These are phyloP conservation scores for Drosophila subobscura DNA, from an alignment of 1,140 invertebrate species.

Conservation along the genomic window DNA sequence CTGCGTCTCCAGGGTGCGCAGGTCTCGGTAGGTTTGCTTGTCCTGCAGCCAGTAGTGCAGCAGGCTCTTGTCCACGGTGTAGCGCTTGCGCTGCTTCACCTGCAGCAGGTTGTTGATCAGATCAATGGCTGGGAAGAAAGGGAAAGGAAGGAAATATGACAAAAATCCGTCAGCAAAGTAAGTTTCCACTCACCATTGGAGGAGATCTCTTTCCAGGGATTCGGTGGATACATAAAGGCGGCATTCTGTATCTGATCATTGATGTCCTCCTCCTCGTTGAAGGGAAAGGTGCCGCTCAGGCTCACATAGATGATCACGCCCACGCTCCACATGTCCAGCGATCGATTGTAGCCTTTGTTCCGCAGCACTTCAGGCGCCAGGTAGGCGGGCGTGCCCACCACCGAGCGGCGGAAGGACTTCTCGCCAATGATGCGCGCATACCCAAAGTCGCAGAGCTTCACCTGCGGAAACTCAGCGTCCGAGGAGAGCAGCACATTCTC, in stretches of 20 bases:
- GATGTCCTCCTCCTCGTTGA: constrained; percentile 99
- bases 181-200: constrained; percentile 89
- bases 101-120: constrained; percentile 98
- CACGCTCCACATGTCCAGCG: constrained; percentile 99
- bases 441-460: constrained; percentile 99
- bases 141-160: not conserved
- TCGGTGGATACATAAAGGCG: constrained; percentile 99
- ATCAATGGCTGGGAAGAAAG: constrained; percentile 90
- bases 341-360: constrained; percentile 99
- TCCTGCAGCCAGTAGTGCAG: constrained; percentile 98
- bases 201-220: constrained; percentile 99
- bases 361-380: constrained; percentile 98
- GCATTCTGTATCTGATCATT: constrained; percentile 99
- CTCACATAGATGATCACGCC: constrained; percentile 99
- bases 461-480: constrained; percentile 97
- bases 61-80: constrained; percentile 98
- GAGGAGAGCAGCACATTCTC: constrained; percentile 98
- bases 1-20: constrained; percentile 93
- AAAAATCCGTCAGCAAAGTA: not conserved
- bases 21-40: constrained; percentile 97
- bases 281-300: constrained; percentile 98
- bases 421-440: constrained; percentile 99
- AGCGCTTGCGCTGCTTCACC: constrained; percentile 98
- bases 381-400: constrained; percentile 99
- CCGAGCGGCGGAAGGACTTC: constrained; percentile 97